Evolutionary conservation across 2,888 invertebrate genomes (phyloP).

Genomic region (Neoscelio sp.): DNA sequence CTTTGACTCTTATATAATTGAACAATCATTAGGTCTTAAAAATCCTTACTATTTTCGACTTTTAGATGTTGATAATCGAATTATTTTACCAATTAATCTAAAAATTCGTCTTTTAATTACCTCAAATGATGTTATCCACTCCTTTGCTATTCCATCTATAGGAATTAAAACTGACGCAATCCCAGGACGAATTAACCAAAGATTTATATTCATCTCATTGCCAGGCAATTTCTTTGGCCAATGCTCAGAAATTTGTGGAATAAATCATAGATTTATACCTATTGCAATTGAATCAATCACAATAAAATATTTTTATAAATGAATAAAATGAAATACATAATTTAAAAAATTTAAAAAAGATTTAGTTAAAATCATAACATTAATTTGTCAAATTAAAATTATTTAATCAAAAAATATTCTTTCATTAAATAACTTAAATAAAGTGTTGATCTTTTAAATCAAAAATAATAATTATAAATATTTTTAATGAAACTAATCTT

Average conservation of each 20-base stretch:
- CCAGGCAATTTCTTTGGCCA: conserved; percentile 89
- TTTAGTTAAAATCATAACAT: conserved; percentile 70
- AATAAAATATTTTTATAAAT: conserved; percentile 78
- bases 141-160: conserved; percentile 87
- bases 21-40: conserved; percentile 71
- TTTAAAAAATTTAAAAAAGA: conserved; percentile 87
- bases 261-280: conserved; percentile 92
- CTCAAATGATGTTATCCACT: conserved; percentile 87
- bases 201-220: too few species aligned
- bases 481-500: conserved; percentile 81
- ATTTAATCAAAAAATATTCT: conserved; percentile 77
- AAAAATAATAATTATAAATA: conserved; percentile 83
- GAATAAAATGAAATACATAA: conserved; percentile 83
- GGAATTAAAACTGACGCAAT: conserved; percentile 88
- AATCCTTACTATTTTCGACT: conserved; percentile 84
- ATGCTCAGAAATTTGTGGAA: conserved; percentile 93
- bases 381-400: conserved; percentile 65
- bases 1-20: conserved; percentile 87
- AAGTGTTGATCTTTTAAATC: conserved; percentile 89
- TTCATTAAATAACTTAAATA: conserved; percentile 56
- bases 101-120: conserved; percentile 87
- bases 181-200: conserved; percentile 88
- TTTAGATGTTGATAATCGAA: conserved; percentile 87
- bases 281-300: conserved; percentile 87
- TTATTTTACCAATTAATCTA: conserved; percentile 85